Evolutionary conservation across 2,113 vertebrate species (phyloP).

Genomic region (Lanius ludovicianus): DNA sequence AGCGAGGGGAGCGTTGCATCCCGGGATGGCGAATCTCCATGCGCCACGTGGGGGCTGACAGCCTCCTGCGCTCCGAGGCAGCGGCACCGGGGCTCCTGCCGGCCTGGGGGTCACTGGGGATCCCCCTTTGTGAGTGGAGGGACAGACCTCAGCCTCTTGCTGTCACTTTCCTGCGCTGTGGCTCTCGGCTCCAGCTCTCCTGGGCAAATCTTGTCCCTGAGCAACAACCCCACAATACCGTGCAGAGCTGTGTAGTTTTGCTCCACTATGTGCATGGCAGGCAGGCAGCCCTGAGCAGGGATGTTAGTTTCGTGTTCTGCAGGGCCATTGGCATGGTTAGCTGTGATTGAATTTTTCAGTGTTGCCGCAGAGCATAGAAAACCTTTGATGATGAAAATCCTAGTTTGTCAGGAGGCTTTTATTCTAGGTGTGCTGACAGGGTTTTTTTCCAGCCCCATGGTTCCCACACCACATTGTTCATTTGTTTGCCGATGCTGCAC

Average conservation of each 20-base stretch:
- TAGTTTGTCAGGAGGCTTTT: neutral
- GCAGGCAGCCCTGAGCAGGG: neutral
- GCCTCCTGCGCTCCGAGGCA: neutral
- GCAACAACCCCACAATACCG: fast-evolving
- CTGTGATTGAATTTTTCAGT: neutral
- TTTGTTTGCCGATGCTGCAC: neutral
- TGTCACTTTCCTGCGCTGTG: fast-evolving
- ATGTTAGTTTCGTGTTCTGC: neutral
- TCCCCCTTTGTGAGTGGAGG: fast-evolving
- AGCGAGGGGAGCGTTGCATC: constrained; percentile 20
- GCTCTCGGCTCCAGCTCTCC: neutral
- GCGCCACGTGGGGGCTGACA: constrained; percentile 34
- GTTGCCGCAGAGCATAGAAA: neutral
- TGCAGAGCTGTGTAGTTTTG: neutral
- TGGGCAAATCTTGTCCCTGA: fast-evolving
- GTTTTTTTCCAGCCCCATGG: neutral
- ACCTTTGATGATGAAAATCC: neutral
- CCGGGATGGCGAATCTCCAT: constrained; percentile 23
- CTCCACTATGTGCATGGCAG: neutral
- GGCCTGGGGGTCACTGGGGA: fast-evolving
- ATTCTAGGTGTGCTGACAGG: neutral
- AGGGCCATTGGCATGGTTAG: fast-evolving
- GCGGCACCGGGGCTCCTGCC: fast-evolving
- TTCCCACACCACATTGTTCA: fast-evolving
- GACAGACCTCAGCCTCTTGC: neutral